Evolutionary conservation across 2,113 vertebrate genomes (phyloP).

Genomic region (Anser brachyrhynchus): DNA sequence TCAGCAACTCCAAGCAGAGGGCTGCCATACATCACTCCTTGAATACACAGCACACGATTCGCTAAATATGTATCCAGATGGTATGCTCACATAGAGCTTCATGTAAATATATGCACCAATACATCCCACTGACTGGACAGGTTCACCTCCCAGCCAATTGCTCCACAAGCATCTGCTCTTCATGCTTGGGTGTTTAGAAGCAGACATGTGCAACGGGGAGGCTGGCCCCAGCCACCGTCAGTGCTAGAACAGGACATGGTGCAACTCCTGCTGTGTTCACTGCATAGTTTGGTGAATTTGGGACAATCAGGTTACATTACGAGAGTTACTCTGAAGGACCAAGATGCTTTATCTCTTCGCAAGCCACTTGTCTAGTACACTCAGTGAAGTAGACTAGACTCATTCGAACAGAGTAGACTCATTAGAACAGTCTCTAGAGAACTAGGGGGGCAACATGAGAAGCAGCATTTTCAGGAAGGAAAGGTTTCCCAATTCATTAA

Average conservation of each 20-base stretch:
- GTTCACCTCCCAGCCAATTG: not conserved
- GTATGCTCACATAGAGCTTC: not conserved
- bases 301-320: not conserved
- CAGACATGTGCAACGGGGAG: accelerated
- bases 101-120: not conserved
- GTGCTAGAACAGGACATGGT: not conserved
- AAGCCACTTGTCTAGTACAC: not conserved
- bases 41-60: not conserved
- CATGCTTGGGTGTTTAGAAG: not conserved
- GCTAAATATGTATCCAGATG: not conserved
- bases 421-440: accelerated
- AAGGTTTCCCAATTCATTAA: not conserved
- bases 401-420: not conserved
- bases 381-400: not conserved
- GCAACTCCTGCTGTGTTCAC: not conserved
- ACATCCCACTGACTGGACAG: not conserved
- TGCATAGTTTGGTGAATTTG: not conserved
- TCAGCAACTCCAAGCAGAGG: not conserved
- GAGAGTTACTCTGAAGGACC: not conserved
- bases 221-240: not conserved
- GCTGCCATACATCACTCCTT: not conserved
- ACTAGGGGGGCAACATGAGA: not conserved
- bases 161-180: not conserved
- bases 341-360: not conserved
- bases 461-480: not conserved